Percentiles rank a stretch among this genome's conserved stretches.
These are phyloP conservation scores for Helostoma temminkii DNA, from an alignment of 2,797 vertebrate genomes.

Conservation along the genomic window DNA sequence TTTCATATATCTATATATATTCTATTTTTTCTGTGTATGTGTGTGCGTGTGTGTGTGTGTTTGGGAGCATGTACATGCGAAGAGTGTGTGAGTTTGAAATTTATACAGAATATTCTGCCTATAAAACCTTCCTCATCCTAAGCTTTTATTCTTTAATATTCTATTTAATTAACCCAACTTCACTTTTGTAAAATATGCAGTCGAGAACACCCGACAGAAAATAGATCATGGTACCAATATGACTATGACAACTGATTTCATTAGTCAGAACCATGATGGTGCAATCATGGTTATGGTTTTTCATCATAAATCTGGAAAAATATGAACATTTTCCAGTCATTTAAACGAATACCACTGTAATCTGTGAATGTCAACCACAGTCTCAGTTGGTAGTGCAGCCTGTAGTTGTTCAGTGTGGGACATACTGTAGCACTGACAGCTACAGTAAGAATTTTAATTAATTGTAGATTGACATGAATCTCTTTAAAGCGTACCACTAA, in stretches of 20 bases:
- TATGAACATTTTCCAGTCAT: no score
- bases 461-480: neutral
- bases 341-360: neutral
- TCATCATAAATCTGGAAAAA: neutral
- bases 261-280: neutral
- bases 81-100: slow-evolving; percentile 41
- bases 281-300: neutral
- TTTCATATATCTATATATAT: slow-evolving; percentile 83
- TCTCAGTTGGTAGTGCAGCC: neutral
- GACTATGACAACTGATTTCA: neutral
- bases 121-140: slow-evolving; percentile 14
- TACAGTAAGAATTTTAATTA: neutral
- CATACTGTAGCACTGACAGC: no score
- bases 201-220: neutral
- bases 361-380: neutral
- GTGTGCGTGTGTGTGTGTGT: slow-evolving; percentile 45
- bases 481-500: no score
- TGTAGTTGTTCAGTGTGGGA: neutral
- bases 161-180: slow-evolving; percentile 10
- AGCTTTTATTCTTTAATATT: slow-evolving; percentile 14
- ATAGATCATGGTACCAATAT: neutral
- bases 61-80: slow-evolving; percentile 38
- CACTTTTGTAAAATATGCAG: slow-evolving; percentile 4
- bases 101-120: slow-evolving; percentile 14
- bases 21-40: slow-evolving; percentile 76